Percentiles rank a stretch among this genome's conserved stretches.
phyloP scores from a whole-genome alignment of 2,113 vertebrate genomes.

The Cariama cristata region DNA sequence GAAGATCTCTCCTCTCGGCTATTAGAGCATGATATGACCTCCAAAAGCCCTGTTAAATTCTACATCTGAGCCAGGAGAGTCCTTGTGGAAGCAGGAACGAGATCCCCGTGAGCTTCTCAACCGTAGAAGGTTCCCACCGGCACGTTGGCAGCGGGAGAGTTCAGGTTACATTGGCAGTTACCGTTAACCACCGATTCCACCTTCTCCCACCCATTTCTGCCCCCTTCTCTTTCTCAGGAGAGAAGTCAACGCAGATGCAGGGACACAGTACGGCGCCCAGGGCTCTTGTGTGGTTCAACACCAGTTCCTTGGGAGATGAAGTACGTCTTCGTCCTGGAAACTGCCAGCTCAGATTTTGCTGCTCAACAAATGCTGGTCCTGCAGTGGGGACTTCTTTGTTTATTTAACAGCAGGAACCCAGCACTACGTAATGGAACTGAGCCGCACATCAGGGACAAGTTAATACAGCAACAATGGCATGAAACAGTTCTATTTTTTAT shows the following conservation, averaged over 20 bases:
- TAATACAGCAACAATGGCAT: not conserved
- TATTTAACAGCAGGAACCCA: not conserved
- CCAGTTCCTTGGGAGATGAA: not conserved
- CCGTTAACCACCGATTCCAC: not conserved
- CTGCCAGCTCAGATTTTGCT: not conserved
- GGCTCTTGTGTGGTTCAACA: not conserved
- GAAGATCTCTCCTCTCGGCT: not conserved
- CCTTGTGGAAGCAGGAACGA: not conserved
- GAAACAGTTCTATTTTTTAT: not conserved
- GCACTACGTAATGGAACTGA: not conserved
- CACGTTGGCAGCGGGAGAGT: fast-evolving
- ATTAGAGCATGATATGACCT: not conserved
- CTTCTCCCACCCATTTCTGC: not conserved
- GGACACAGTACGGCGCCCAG: not conserved
- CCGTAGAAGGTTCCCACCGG: not conserved
- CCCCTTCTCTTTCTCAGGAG: not conserved
- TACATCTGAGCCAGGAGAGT: not conserved
- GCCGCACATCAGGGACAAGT: not conserved
- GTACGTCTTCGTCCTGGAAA: not conserved
- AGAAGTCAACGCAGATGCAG: not conserved
- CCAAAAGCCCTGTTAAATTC: not conserved
- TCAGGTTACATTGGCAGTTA: not conserved
- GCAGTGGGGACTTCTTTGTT: not conserved
- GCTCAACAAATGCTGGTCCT: not conserved
- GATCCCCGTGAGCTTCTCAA: not conserved